Conservation (phyloP, 1,140 invertebrate species). For the Cotesia typhae region DNA sequence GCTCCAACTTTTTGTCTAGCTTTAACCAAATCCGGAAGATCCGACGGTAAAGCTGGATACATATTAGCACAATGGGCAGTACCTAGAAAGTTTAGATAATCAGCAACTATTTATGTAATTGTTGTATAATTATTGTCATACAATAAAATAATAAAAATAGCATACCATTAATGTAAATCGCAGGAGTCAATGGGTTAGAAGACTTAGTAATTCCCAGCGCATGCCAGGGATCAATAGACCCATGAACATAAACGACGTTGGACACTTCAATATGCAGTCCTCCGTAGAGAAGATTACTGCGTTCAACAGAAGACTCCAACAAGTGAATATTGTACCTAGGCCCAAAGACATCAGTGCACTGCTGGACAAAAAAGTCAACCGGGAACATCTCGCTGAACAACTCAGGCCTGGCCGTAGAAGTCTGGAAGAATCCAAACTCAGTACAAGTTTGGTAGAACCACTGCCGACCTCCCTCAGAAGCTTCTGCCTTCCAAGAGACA, state of each 20-base stretch:
- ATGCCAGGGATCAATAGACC: conserved; percentile 94
- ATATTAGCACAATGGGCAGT: conserved; percentile 85
- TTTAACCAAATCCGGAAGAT: conserved; percentile 70
- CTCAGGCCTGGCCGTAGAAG: conserved; percentile 76
- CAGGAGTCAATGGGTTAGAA: conserved; percentile 68
- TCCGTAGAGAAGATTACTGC: conserved; percentile 85
- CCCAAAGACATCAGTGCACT: conserved; percentile 87
- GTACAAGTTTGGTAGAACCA: conserved; percentile 97
- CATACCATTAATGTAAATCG: conserved; percentile 78
- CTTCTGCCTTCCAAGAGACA: conserved; percentile 73
- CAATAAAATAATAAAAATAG: conserved; percentile 27
- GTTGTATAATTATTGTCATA: conserved; percentile 6
- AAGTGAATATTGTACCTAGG: conserved; percentile 64
- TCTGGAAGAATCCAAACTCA: conserved; percentile 95
- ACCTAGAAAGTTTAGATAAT: conserved; percentile 64
- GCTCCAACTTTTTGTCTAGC: conserved; percentile 71
- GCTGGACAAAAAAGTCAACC: conserved; percentile 80
- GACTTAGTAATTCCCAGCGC: conserved; percentile 77
- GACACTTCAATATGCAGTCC: conserved; percentile 75
- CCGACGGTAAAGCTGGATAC: conserved; percentile 74
- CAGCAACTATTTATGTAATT: conserved; percentile 24
- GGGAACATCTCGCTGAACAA: conserved; percentile 84
- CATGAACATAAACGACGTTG: conserved; percentile 88
- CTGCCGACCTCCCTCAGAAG: conserved; percentile 76
- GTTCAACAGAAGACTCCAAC: conserved; percentile 70